Conservation (phyloP, 2,888 invertebrate species). For the Alloscopus bannaensis region DNA sequence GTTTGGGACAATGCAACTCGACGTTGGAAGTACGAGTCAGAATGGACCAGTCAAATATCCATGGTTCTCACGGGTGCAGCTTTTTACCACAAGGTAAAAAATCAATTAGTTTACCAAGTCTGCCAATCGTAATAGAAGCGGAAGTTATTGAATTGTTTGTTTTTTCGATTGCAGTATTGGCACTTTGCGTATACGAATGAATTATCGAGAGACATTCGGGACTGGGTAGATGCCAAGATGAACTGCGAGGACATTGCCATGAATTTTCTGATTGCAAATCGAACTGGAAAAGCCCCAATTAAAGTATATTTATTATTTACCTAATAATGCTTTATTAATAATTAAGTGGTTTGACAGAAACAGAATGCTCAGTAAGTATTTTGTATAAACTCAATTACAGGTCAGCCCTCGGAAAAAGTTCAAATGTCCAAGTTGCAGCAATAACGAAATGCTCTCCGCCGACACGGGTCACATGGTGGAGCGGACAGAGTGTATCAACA, state of each 20-base stretch:
- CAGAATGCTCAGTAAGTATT: no score
- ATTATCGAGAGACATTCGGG: slow-evolving; percentile 89
- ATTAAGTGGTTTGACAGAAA: no score
- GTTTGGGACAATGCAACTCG: slow-evolving; percentile 92
- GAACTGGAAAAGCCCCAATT: slow-evolving; percentile 95
- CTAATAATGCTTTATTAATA: slow-evolving; percentile 3
- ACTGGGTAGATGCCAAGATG: slow-evolving; percentile 96
- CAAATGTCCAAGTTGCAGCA: slow-evolving; percentile 95
- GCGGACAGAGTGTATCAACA: slow-evolving; percentile 91
- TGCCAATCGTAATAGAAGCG: no score
- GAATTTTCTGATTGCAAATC: slow-evolving; percentile 96
- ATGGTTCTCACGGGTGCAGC: slow-evolving; percentile 98
- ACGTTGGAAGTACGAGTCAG: slow-evolving; percentile 95
- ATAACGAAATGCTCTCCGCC: slow-evolving; percentile 94
- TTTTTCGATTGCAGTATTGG: slow-evolving; percentile 81
- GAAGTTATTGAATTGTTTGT: no score
- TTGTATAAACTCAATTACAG: no score
- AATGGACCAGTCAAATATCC: slow-evolving; percentile 97
- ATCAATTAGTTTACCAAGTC: no score
- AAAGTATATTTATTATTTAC: slow-evolving; percentile 77
- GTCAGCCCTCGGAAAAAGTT: slow-evolving; percentile 97
- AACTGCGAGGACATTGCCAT: slow-evolving; percentile 99
- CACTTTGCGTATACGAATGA: slow-evolving; percentile 93
- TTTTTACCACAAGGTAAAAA: slow-evolving; percentile 90
- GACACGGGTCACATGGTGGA: slow-evolving; percentile 95